Evolutionary conservation across 1,140 invertebrate genomes (phyloP), one percentile per base, ranked within the genome.

Genomic region (Parapsyche elsis): DNA sequence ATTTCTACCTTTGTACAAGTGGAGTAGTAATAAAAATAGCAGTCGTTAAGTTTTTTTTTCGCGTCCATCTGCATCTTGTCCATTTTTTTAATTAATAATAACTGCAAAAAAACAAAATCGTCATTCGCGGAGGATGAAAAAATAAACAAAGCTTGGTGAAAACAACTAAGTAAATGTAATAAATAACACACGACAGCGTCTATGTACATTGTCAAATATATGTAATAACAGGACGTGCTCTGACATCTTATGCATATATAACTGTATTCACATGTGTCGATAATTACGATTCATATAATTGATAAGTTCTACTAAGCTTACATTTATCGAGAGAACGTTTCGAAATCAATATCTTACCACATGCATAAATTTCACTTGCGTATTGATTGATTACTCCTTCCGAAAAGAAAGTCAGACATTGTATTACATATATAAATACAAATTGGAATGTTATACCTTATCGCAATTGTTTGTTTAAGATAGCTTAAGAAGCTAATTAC

Each of bases 1-100:
- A 16, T 5, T 1, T 88, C 88, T 89, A 94, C 94, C 91, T 94
- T 95, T 45, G 90, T 92, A 87, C 94, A 95, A 70, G 93, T 94
- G 19, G 94, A 95, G 85, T 95, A 95, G 86, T 94, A 95, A 87
- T 93, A 95, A 89, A 94, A 95, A 87, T 95, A 95, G 86, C 94
- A 95, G 86, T 95, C 94, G 85, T 93, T 92, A 87, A 93, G 93
- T 88, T 93, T 93, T 84, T 89, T 89, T 75, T 90, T 90, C 76
- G 90, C 90, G 85, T 91, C 90, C 88, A 92, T 90, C n/a, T 26
- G 64, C 9, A 24, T 23, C 24, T 67, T 67, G 64, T 67, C 64
- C 64, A 67, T 67, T 67, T 67, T 23, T 67, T 23, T 38, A 38
- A 38, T 38, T 38, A 38, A 38, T 38, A 10, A 26, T 67, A 24